A percentile compares a stretch with the other conserved stretches of the same genome.
Evolutionary conservation across 2,113 vertebrate species (phyloP).

Genomic region (Alethe castanea): DNA sequence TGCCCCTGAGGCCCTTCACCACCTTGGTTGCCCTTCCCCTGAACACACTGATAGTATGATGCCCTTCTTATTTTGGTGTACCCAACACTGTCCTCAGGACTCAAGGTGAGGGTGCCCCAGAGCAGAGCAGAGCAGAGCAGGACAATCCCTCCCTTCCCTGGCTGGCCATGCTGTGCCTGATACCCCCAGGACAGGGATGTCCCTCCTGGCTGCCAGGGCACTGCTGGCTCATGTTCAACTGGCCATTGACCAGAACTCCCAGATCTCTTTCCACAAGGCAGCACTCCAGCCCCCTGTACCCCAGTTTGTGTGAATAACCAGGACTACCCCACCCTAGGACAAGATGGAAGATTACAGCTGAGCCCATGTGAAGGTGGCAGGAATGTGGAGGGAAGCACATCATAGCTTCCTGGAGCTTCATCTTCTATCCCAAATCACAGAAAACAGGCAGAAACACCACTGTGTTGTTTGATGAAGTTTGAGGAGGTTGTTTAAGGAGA

Average conservation of each 20-base stretch:
- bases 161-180: neutral
- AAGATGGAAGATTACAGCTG: neutral
- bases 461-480: neutral
- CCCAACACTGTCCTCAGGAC: neutral
- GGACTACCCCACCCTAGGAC: neutral
- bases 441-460: neutral
- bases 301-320: neutral
- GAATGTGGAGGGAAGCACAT: neutral
- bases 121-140: neutral
- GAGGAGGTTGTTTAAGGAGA: neutral
- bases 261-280: neutral
- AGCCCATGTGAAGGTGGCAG: rapidly evolving
- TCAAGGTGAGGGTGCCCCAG: neutral
- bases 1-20: neutral
- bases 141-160: neutral
- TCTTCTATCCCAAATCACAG: neutral
- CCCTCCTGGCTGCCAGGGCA: neutral
- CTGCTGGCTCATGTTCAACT: neutral
- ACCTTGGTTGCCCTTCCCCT: neutral
- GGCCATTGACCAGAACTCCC: neutral
- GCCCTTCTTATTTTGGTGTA: neutral
- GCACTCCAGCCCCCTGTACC: neutral
- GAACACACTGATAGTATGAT: too few relatives aligned
- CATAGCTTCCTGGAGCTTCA: neutral
- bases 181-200: neutral